A percentile compares a stretch with the other conserved stretches of the same genome.
phyloP scores from a whole-genome alignment of 1,140 invertebrate genomes.

The Proctacanthus coquilletti region DNA sequence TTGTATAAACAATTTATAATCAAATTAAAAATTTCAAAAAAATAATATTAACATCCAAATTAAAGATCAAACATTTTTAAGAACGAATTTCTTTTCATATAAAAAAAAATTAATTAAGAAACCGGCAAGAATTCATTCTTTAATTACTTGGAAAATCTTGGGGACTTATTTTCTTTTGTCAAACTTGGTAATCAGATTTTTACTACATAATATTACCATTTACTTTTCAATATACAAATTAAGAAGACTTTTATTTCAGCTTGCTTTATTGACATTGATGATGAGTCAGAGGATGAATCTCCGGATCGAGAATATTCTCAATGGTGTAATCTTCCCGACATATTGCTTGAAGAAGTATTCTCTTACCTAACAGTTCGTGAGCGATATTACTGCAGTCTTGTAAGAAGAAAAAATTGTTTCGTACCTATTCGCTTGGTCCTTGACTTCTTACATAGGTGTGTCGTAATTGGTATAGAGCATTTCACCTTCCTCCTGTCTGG shows the following conservation, averaged over 20 bases:
- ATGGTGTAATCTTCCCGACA: constrained; percentile 58
- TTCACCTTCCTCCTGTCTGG: constrained; percentile 61
- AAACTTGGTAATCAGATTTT: constrained; percentile 3
- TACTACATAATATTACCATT: constrained; percentile 3
- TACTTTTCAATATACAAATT: constrained; percentile 1
- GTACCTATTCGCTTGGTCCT: not conserved
- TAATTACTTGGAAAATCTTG: not conserved
- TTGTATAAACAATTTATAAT: not conserved
- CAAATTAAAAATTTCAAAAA: not conserved
- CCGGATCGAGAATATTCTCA: constrained; percentile 32
- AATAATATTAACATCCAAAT: not conserved
- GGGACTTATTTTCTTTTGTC: not conserved
- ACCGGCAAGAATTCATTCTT: not conserved
- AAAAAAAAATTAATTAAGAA: not conserved
- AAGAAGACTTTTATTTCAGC: too few relatives aligned
- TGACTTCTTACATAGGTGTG: constrained; percentile 16
- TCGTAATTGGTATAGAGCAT: constrained; percentile 48
- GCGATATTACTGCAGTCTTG: constrained; percentile 58
- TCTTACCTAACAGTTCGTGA: constrained; percentile 49
- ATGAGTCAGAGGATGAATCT: constrained; percentile 25
- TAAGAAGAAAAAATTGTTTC: constrained; percentile 32
- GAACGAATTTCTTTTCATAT: too few relatives aligned
- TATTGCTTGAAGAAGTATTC: constrained; percentile 65
- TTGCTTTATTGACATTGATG: constrained; percentile 40
- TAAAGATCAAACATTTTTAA: too few relatives aligned